phyloP scores from a whole-genome alignment of 1,140 invertebrate genomes.

The Neuroterus valhalla region DNA sequence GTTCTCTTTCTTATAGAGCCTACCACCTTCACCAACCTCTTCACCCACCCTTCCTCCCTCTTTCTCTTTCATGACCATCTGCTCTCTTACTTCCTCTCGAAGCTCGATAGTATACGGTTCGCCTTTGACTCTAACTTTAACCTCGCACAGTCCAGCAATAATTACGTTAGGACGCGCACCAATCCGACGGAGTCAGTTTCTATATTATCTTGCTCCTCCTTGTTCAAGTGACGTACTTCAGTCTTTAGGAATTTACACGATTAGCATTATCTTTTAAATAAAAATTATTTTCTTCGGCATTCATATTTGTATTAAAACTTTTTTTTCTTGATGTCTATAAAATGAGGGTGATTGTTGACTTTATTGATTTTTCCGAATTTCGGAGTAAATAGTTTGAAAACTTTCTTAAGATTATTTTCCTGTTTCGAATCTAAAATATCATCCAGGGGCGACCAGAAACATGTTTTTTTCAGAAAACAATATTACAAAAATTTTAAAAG shows the following conservation, averaged over 20 bases:
- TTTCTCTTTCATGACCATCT: conserved; percentile 28
- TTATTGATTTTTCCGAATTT: no score
- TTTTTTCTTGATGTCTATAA: no score
- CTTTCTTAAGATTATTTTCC: no score
- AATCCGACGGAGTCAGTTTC: conserved; percentile 59
- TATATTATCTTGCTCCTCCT: conserved; percentile 60
- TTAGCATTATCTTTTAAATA: not conserved
- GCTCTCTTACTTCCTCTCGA: conserved; percentile 37
- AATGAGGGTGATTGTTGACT: no score
- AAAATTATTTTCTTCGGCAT: no score
- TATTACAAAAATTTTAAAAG: no score
- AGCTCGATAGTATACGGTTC: conserved; percentile 48
- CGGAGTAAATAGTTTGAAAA: no score
- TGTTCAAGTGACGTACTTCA: not conserved
- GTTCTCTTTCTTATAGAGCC: conserved; percentile 54
- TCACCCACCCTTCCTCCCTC: conserved; percentile 43
- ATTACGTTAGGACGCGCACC: conserved; percentile 63
- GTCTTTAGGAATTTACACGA: not conserved
- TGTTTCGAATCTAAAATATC: not conserved
- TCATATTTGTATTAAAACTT: no score
- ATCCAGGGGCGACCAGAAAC: no score
- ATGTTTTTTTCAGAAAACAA: no score
- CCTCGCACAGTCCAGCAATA: conserved; percentile 57
- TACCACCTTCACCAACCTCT: conserved; percentile 50
- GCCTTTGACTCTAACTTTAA: conserved; percentile 61